A percentile compares a stretch with the other conserved stretches of the same genome.
Evolutionary conservation across 1,140 invertebrate genomes (phyloP).

Genomic region (Venustaconcha ellipsiformis): DNA sequence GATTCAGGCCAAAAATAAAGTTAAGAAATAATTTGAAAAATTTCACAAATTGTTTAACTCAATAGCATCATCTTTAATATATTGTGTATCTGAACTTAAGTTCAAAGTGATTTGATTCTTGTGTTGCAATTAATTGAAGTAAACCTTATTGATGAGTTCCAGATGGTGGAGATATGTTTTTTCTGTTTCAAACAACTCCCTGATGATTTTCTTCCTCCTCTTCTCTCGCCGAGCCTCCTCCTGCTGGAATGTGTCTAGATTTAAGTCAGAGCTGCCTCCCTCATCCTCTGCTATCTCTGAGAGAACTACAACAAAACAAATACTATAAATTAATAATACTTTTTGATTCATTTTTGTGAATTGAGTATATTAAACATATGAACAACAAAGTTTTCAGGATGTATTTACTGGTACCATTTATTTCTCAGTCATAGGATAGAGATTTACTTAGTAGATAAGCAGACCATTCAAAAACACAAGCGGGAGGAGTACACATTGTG

Average conservation of each 20-base stretch:
- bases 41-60: no score
- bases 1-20: no score
- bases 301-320: conserved; percentile 34
- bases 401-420: no score
- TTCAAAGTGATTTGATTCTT: neutral
- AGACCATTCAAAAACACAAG: no score
- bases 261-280: conserved; percentile 7
- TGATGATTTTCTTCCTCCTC: conserved; percentile 52
- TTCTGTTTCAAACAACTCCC: conserved; percentile 81
- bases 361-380: no score
- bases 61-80: no score
- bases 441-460: no score
- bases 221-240: conserved; percentile 46
- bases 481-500: no score
- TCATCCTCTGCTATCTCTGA: conserved; percentile 42
- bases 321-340: neutral
- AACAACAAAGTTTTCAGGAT: no score
- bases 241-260: conserved; percentile 1
- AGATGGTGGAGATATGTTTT: conserved; percentile 78
- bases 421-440: no score
- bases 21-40: no score
- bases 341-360: no score
- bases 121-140: neutral
- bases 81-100: neutral
- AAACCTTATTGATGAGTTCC: conserved; percentile 76